Percentiles rank a stretch among this genome's conserved stretches.
Conservation (phyloP, 1,140 invertebrate species). For the Amyelois transitella region DNA sequence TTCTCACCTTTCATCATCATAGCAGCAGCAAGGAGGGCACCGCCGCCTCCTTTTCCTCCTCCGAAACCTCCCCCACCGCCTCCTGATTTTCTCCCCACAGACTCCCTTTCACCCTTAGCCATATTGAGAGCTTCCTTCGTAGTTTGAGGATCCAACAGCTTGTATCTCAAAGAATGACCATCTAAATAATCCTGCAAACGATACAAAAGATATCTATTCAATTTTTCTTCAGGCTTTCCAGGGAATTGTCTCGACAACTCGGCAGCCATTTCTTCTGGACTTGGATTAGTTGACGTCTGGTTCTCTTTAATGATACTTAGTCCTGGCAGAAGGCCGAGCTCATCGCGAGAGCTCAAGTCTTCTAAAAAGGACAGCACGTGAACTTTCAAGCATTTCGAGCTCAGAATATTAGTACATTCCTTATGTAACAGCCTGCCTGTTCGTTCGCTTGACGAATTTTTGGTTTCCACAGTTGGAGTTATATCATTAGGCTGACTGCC, state of each 20-base stretch:
- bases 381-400: constrained; percentile 84
- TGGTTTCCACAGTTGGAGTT: constrained; percentile 9
- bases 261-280: constrained; percentile 80
- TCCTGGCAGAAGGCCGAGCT: constrained; percentile 76
- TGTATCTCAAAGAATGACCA: constrained; percentile 83
- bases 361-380: constrained; percentile 85
- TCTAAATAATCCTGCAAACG: constrained; percentile 80
- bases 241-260: constrained; percentile 84
- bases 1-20: constrained; percentile 79
- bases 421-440: constrained; percentile 48
- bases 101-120: constrained; percentile 51
- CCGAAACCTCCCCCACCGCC: constrained; percentile 41
- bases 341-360: constrained; percentile 72
- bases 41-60: constrained; percentile 74
- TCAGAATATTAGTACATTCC: constrained; percentile 62
- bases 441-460: constrained; percentile 38
- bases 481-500: constrained; percentile 25
- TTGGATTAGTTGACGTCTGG: constrained; percentile 71
- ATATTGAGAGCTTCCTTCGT: constrained; percentile 64
- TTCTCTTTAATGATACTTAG: constrained; percentile 82
- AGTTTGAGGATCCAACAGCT: constrained; percentile 79
- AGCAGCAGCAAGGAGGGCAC: constrained; percentile 75
- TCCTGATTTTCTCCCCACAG: constrained; percentile 55
- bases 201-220: constrained; percentile 78
- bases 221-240: constrained; percentile 83